A percentile compares a stretch with the other conserved stretches of the same genome.
These are phyloP conservation scores for Phataginus tricuspis DNA, from an alignment of 2,797 vertebrate species.

Conservation along the genomic window DNA sequence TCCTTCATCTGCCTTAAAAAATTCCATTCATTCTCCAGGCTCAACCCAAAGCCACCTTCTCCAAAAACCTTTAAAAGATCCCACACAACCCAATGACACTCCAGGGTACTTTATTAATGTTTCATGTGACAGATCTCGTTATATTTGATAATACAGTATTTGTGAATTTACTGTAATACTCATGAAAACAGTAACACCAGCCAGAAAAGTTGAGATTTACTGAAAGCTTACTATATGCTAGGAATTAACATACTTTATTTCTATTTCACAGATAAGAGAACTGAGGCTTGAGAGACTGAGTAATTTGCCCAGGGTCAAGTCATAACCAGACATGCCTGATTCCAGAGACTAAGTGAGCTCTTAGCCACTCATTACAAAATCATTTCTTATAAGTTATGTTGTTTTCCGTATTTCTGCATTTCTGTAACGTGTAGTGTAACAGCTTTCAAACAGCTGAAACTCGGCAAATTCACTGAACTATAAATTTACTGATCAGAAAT, in stretches of 20 bases:
- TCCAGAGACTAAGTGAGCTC: neutral
- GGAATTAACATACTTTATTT: constrained; percentile 21
- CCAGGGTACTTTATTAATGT: neutral
- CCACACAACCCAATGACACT: neutral
- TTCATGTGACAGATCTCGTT: neutral
- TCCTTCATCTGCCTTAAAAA: constrained; percentile 50
- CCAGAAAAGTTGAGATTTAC: neutral
- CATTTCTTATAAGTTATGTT: neutral
- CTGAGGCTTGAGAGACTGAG: constrained; percentile 1
- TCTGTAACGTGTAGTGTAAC: neutral
- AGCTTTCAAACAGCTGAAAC: constrained; percentile 32
- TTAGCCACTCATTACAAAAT: neutral
- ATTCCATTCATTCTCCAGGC: constrained; percentile 10
- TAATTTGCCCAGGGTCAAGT: constrained; percentile 7
- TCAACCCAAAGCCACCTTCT: constrained; percentile 1
- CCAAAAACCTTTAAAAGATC: neutral
- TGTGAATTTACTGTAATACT: constrained; percentile 32
- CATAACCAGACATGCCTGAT: neutral
- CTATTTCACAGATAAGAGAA: constrained; percentile 13
- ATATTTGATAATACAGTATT: neutral
- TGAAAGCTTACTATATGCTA: constrained; percentile 14
- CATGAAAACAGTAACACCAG: neutral
- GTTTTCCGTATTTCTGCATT: constrained; percentile 22
- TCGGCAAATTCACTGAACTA: neutral
- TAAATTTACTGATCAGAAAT: neutral